A percentile compares a stretch with the other conserved stretches of the same genome.
phyloP scores from a whole-genome alignment of 2,797 vertebrate genomes.

The Antennarius maculatus region DNA sequence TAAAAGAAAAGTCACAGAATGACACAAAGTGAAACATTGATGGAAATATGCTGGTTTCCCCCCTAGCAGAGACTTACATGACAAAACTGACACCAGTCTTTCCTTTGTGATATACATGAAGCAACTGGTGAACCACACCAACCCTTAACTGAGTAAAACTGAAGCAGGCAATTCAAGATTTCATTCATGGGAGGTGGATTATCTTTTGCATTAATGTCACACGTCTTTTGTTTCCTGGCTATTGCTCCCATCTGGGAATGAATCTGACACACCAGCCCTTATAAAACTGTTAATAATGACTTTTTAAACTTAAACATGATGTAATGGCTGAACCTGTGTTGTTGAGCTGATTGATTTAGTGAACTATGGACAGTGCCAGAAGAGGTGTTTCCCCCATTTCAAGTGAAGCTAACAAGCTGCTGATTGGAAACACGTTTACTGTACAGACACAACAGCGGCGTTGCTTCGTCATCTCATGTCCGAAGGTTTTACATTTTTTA shows the following conservation, averaged over 20 bases:
- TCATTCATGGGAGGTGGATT: background rate
- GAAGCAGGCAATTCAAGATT: background rate
- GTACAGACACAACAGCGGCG: background rate
- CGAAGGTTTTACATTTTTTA: background rate
- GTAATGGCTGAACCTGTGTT: background rate
- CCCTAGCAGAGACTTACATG: background rate
- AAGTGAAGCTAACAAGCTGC: background rate
- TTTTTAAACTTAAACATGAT: background rate
- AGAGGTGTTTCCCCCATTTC: background rate
- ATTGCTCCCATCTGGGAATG: background rate
- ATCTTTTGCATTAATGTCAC: constrained; percentile 1
- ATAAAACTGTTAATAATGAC: background rate
- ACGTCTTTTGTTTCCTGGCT: constrained; percentile 4
- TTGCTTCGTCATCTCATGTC: background rate
- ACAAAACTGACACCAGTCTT: background rate
- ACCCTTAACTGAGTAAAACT: too few species aligned
- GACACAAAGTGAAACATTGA: background rate
- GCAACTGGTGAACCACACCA: background rate
- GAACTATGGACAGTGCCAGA: background rate
- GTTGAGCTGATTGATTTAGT: background rate
- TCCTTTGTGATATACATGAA: constrained; percentile 1
- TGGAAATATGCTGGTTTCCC: background rate
- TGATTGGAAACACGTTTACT: background rate
- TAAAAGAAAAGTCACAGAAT: too few species aligned
- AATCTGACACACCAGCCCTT: background rate